Percentiles rank a stretch among this genome's conserved stretches.
Conservation (phyloP, 2,113 vertebrate genomes). For the Brienomyrus brachyistius region DNA sequence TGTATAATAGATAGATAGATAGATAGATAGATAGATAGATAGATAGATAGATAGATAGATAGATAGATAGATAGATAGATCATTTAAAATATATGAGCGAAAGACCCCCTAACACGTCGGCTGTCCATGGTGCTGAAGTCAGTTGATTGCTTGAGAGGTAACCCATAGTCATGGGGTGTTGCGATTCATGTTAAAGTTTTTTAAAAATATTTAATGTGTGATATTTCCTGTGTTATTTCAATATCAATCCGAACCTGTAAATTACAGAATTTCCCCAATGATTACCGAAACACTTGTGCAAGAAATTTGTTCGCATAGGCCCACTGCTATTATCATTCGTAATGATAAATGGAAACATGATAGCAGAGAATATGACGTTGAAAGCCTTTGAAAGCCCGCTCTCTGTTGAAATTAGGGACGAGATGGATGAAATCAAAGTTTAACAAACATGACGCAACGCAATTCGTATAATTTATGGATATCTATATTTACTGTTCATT, state of each 20-base stretch:
- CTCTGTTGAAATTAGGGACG: neutral
- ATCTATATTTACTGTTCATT: neutral
- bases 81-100: neutral
- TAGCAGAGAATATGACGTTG: neutral
- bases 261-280: neutral
- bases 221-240: neutral
- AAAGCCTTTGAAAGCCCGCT: neutral
- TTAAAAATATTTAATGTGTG: neutral
- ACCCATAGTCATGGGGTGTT: neutral
- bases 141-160: neutral
- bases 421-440: neutral
- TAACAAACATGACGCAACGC: neutral
- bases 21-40: neutral
- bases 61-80: neutral
- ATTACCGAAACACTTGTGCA: neutral
- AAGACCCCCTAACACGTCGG: conserved; percentile 16
- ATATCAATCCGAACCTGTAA: neutral
- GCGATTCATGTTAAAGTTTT: neutral
- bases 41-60: neutral
- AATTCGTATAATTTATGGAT: neutral
- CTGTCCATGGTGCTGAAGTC: conserved; percentile 67
- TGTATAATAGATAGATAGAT: neutral
- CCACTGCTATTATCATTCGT: neutral
- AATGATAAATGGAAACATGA: neutral
- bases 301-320: neutral